Base-by-base conservation (phyloP, 1,140 invertebrate genomes). In the Oreohelix idahoensis region DNA sequence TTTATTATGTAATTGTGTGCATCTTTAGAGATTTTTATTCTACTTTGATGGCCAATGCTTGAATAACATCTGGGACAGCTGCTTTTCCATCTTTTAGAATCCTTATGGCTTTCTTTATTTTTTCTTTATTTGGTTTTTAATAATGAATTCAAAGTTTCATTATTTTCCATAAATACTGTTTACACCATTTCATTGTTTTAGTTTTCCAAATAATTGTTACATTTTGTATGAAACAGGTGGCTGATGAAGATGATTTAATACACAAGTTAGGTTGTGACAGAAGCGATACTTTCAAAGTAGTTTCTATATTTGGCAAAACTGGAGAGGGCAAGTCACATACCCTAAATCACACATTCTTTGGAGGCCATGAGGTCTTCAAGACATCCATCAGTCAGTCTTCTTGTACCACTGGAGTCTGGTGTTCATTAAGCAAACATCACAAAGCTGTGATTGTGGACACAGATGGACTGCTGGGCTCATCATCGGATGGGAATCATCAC, bases 261-360 rank as follows among this genome's bases (percentile, higher is more conserved):
- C 49, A 88, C 35, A 92, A 91, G 76, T 85, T 92, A 10, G 88
- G 87, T 23, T 91, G 90, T 89, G 85, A 88, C 17, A 85, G 86
- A 63, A 85, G 90, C 78, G 86, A 86, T 39, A 79, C 80, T n/a
- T 94, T 97, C 1, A 97, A 97, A 93, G 96, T 97, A 32, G 95
- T 97, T 1, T 96, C 96, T 2, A 96, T 97, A 89, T 96, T 97
- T 94, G 96, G 96, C 0, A 97, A 96, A 88, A 96, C 96, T 1
- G 96, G 96, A 0, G 96, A 97, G 93, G 96, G 96, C 0, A 97
- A 97, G 92, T 97, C 96, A 53, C 94, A 96, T 86, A 96, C 96
- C 0, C 90, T 97, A 79, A 97, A 97, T 92, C 94, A 96, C 86
- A 94, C 95, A 26, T 96, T 97, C 89, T 97, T 97, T 90, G 92